A percentile compares a stretch with the other conserved stretches of the same genome.
These are phyloP conservation scores for Ochotona princeps DNA, from an alignment of 2,113 vertebrate species.

Conservation along the genomic window DNA sequence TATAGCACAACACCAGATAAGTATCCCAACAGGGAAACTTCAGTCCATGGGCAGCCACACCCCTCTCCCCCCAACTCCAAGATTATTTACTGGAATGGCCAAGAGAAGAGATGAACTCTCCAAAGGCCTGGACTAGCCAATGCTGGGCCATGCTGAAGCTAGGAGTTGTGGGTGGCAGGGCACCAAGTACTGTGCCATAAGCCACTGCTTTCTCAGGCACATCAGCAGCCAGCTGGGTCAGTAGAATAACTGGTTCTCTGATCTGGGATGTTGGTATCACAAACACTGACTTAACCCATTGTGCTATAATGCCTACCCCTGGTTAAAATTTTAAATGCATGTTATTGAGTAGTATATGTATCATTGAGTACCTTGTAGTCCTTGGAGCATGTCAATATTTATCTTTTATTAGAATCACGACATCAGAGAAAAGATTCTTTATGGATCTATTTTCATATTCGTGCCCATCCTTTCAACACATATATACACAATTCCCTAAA, in stretches of 20 bases:
- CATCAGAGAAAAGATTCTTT: neutral
- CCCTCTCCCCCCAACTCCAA: too few species aligned
- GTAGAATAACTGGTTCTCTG: too few species aligned
- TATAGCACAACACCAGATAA: neutral
- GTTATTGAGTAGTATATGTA: neutral
- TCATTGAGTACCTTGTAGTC: neutral
- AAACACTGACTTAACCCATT: too few species aligned
- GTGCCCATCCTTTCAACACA: neutral
- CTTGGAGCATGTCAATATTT: neutral
- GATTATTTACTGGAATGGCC: too few species aligned
- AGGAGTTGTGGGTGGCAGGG: too few species aligned
- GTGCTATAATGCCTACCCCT: neutral
- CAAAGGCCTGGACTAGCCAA: too few species aligned
- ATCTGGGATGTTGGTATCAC: too few species aligned
- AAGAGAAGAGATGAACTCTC: too few species aligned
- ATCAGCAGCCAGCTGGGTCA: too few species aligned
- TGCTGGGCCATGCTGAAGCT: too few species aligned
- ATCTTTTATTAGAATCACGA: neutral
- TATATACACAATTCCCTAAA: neutral
- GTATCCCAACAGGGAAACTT: neutral
- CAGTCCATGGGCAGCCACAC: fast-evolving
- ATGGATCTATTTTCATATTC: neutral
- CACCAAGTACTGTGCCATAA: too few species aligned
- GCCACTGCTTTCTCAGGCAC: too few species aligned
- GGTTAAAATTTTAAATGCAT: neutral